phyloP scores from a whole-genome alignment of 1,140 invertebrate species.

The Scylla paramamosain region DNA sequence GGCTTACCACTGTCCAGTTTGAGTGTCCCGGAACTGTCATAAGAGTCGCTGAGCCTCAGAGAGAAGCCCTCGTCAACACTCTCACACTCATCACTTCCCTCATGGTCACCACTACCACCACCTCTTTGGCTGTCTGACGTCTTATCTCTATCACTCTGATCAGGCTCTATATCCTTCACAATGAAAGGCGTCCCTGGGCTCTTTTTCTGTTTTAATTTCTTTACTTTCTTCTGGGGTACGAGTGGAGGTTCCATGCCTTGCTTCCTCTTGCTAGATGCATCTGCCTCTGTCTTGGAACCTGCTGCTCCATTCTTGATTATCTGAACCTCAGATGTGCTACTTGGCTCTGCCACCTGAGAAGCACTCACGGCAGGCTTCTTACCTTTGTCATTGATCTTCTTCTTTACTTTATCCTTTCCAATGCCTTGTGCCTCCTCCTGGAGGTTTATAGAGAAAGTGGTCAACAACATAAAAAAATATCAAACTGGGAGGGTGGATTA shows the following conservation, averaged over 20 bases:
- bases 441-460: not conserved
- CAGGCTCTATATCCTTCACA: not conserved
- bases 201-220: not conserved
- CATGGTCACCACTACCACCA: not conserved
- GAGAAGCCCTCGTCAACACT: not conserved
- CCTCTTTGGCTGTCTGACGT: not conserved
- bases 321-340: not conserved
- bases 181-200: not conserved
- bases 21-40: not conserved
- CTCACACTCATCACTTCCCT: not conserved
- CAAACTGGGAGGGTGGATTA: no score
- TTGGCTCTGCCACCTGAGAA: not conserved
- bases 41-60: not conserved
- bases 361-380: not conserved
- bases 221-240: not conserved
- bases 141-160: not conserved
- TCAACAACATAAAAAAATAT: not conserved
- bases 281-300: not conserved
- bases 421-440: not conserved
- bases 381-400: not conserved
- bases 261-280: not conserved
- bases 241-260: not conserved
- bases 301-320: not conserved
- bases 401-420: not conserved
- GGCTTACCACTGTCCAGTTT: not conserved